Percentiles rank a stretch among this genome's conserved stretches.
phyloP scores from a whole-genome alignment of 35 echinoderm and acorn worm genomes.

The Strongylocentrotus purpuratus region DNA sequence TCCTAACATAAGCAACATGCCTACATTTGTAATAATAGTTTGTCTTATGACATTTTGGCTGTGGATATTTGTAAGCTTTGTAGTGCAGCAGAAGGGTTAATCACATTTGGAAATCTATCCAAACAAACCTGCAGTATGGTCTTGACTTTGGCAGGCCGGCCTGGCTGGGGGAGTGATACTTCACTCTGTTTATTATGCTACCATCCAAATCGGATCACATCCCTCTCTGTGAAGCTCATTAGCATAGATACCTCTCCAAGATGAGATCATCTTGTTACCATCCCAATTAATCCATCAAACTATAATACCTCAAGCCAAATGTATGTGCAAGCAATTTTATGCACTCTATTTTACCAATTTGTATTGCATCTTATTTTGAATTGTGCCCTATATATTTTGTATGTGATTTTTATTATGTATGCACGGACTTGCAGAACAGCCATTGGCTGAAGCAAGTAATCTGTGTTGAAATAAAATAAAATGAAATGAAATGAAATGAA shows the following conservation, averaged over 20 bases:
- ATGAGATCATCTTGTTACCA: background rate
- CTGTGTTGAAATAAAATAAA: too few species aligned
- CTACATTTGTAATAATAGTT: too few species aligned
- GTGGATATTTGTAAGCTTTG: background rate
- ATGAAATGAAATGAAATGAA: too few species aligned
- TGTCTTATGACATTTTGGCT: background rate
- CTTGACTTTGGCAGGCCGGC: conserved; percentile 24
- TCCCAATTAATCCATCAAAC: background rate
- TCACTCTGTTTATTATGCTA: background rate
- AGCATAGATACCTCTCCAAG: background rate
- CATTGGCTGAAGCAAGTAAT: too few species aligned
- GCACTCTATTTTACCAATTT: background rate
- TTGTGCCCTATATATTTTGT: too few species aligned
- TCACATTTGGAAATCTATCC: background rate
- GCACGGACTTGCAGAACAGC: too few species aligned
- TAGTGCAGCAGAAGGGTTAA: background rate
- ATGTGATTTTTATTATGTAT: too few species aligned
- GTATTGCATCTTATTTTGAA: background rate
- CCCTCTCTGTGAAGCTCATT: conserved; percentile 3
- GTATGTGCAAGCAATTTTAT: background rate
- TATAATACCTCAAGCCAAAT: background rate
- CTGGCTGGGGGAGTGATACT: background rate
- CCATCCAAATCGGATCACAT: background rate
- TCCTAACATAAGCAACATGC: too few species aligned
- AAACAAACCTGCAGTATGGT: background rate